Percentiles rank a stretch among this genome's conserved stretches.
Evolutionary conservation across 2,797 vertebrate genomes (phyloP).

Genomic region (Hydrophis major): DNA sequence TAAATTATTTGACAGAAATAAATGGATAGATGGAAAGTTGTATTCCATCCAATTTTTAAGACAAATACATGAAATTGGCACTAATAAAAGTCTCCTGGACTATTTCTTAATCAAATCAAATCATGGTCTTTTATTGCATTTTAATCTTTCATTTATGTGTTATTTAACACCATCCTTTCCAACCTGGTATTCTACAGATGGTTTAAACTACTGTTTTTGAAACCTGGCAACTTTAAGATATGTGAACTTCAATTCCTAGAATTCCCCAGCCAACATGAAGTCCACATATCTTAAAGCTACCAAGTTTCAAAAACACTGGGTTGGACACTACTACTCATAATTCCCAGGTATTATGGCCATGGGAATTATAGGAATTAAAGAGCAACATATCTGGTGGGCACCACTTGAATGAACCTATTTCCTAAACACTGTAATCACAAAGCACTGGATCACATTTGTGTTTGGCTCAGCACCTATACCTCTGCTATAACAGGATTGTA

Average conservation of each 20-base stretch:
- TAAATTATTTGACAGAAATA: neutral
- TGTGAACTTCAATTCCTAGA: neutral
- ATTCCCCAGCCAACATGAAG: neutral
- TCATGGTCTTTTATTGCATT: neutral
- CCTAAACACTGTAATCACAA: neutral
- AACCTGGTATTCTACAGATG: neutral
- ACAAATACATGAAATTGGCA: neutral
- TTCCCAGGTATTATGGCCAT: neutral
- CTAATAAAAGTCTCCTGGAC: neutral
- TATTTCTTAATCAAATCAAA: neutral
- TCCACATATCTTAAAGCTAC: neutral
- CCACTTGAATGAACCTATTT: neutral
- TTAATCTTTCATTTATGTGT: neutral
- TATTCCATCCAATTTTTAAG: neutral
- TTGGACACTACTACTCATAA: neutral
- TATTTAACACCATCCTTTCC: neutral
- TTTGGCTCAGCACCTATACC: neutral
- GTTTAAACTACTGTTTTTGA: neutral
- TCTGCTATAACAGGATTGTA: neutral
- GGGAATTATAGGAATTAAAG: neutral
- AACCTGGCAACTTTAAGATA: neutral
- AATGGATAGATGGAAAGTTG: neutral
- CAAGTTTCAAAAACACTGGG: neutral
- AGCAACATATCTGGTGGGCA: neutral
- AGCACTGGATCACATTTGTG: neutral